Conservation (phyloP, 2,797 vertebrate genomes). For the Myripristis murdjan region DNA sequence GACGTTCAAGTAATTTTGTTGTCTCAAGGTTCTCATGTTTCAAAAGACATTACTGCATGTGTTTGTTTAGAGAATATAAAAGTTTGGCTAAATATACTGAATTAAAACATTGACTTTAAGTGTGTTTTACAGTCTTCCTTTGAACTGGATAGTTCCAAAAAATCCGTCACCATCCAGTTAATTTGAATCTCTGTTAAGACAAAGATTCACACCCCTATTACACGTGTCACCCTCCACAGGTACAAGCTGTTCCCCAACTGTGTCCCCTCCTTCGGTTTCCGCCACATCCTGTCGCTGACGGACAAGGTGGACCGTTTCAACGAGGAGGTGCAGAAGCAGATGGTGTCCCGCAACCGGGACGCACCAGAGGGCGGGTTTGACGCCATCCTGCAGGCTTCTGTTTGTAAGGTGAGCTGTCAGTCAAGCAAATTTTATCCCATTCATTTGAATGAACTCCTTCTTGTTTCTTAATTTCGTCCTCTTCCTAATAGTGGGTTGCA, state of each 20-base stretch:
- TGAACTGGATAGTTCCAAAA: too few relatives aligned
- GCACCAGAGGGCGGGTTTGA: constrained; percentile 97
- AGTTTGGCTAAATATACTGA: too few relatives aligned
- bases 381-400: constrained; percentile 95
- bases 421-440: neutral
- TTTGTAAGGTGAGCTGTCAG: constrained; percentile 91
- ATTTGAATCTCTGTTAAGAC: neutral
- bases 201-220: too few relatives aligned
- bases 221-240: constrained; percentile 71
- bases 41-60: too few relatives aligned
- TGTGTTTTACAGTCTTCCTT: too few relatives aligned
- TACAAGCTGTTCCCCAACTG: constrained; percentile 96
- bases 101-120: too few relatives aligned
- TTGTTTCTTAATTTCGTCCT: neutral
- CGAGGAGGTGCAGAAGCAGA: constrained; percentile 95
- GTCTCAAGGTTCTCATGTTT: too few relatives aligned
- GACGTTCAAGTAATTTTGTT: too few relatives aligned
- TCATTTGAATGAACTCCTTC: neutral
- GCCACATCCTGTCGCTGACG: constrained; percentile 94
- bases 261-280: constrained; percentile 96
- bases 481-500: neutral
- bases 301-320: constrained; percentile 96
- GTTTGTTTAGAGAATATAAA: too few relatives aligned
- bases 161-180: too few relatives aligned
- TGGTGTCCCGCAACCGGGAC: constrained; percentile 96